Evolutionary conservation across 2,797 vertebrate genomes (phyloP).

Genomic region (Aldrovandia affinis): DNA sequence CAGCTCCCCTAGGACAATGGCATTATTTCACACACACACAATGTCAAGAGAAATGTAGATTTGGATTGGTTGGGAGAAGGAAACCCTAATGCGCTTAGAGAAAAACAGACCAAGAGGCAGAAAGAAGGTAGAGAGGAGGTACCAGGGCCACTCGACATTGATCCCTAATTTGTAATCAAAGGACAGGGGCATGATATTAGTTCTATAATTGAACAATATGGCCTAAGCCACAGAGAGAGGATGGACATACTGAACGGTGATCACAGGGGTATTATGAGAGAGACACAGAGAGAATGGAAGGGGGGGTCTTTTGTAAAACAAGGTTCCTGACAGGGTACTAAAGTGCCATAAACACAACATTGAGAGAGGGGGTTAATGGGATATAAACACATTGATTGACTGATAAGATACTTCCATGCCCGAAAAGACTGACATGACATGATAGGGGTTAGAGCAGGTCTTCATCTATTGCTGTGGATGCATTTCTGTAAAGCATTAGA

Average conservation of each 20-base stretch:
- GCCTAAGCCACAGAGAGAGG: neutral
- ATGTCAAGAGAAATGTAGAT: neutral
- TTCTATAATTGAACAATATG: neutral
- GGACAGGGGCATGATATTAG: neutral
- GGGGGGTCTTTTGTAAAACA: neutral
- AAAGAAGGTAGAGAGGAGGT: slow-evolving; percentile 46
- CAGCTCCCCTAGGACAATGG: neutral
- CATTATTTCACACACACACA: neutral
- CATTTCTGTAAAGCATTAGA: neutral
- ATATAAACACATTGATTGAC: neutral
- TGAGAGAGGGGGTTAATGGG: neutral
- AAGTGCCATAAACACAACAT: neutral
- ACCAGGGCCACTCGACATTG: neutral
- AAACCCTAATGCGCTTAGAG: neutral
- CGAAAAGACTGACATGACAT: neutral
- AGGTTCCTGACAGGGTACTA: neutral
- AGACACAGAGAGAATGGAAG: neutral
- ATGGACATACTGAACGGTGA: neutral
- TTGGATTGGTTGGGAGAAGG: slow-evolving; percentile 35
- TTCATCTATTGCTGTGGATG: neutral
- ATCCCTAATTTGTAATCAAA: neutral
- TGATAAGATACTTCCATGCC: neutral
- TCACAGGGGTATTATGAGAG: neutral
- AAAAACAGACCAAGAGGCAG: slow-evolving; percentile 13
- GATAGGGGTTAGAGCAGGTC: neutral